Base-by-base conservation (phyloP, 2,113 vertebrate species). In the Dissostichus mawsoni region DNA sequence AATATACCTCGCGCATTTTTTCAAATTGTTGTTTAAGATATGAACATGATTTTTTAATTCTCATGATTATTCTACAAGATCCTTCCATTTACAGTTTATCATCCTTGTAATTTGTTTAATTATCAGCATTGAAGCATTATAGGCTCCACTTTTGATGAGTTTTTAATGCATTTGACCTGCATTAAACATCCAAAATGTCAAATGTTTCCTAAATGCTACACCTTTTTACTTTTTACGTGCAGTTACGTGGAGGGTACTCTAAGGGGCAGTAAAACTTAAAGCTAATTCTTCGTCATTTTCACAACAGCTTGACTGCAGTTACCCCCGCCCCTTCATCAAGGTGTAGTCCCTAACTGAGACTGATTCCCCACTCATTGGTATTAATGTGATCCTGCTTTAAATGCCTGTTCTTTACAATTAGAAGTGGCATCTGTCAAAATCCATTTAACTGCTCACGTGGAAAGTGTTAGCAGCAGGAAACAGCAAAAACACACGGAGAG, bases 181-280 rank as follows among this genome's bases (percentile, higher is more conserved):
- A 61, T 20, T 59, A 25, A 11, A 7, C 41, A 56, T 52, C 10
- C 20, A 36, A 64, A 57, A 56, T 18, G 5, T 45, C 5, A 47
- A 47, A 41, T 29, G 29, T 8, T 48, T n/a, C 11, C 11, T 44
- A 9, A 25, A 33, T 29, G 5, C n/a, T 8, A 7, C 9, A 17
- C 16, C 56, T 10, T 55, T 64, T 68, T 51, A 25, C 44, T 58
- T 62, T 20, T 23, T 9, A 62, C 7, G 11, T 91, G 87, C 82
- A 92, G 80, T 92, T 87, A 76, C 88, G 81, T 23, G 1, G 14
- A 72, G 0, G 4, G 3, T 41, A 50, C 93, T 92, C 85, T 85
- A 16, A 88, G 90, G 82, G 94, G 92, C 92, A 93, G 90, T 91
- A 89, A 79, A 76, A 82, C 51, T 44, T 83, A 77, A 92, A 89